Conservation (phyloP, 2,113 vertebrate genomes). For the Gallinago undulata region DNA sequence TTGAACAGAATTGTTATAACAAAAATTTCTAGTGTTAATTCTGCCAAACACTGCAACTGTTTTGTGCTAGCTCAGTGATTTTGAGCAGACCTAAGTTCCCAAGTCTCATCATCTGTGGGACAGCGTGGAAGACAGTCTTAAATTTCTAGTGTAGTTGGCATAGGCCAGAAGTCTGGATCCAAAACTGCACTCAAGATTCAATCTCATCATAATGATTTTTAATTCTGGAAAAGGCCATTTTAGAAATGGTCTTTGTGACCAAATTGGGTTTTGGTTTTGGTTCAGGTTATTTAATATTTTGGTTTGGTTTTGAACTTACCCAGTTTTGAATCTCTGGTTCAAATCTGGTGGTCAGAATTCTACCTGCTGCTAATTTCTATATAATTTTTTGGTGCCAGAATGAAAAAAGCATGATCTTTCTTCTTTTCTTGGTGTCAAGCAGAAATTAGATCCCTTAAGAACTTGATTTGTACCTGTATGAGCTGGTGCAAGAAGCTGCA, state of each 20-base stretch:
- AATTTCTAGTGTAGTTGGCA: neutral
- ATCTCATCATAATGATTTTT: neutral
- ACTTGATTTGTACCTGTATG: neutral
- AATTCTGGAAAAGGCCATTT: neutral
- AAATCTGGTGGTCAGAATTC: neutral
- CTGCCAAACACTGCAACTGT: neutral
- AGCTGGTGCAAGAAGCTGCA: neutral
- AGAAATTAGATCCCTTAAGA: neutral
- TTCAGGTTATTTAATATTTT: neutral
- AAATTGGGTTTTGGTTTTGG: fast-evolving
- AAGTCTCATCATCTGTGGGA: neutral
- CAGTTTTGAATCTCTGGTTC: neutral
- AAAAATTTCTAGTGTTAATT: neutral
- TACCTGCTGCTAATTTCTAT: neutral
- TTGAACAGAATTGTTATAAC: neutral
- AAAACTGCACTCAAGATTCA: neutral
- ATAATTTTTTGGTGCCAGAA: neutral
- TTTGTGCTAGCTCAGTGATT: neutral
- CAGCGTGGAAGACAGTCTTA: neutral
- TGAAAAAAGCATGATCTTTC: neutral
- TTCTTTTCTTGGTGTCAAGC: neutral
- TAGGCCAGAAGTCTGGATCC: neutral
- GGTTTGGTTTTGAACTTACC: neutral
- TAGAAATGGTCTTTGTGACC: neutral
- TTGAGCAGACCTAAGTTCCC: neutral